Base-by-base conservation (phyloP, 37 sponge, comb jelly and placozoan genomes). In the Chondrilla cf. caribensis region DNA sequence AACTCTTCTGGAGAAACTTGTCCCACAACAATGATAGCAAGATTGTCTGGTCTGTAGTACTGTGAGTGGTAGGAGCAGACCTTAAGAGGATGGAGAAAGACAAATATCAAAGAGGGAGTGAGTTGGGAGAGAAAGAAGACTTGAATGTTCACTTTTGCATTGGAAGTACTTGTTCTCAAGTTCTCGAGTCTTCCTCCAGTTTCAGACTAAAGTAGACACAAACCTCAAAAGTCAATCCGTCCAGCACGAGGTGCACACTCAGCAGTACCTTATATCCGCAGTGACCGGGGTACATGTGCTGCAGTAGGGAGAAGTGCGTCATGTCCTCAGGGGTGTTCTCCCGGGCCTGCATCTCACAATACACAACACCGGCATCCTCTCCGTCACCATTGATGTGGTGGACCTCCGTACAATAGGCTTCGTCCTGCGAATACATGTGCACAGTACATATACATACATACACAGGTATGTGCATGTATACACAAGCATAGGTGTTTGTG, bases 311-410 rank as follows among this genome's bases (percentile, higher is more conserved):
- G 38, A 93, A 91, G 67, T 84, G 60, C 9, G 90, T 79, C 40
- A 78, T 66, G 71, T 84, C 77, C 31, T 93, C 86, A 2, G 79
- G 38, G 0, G 94, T 95, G 79, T 93, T 93, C 86, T 98, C 96
- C 2, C 88, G 26, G 2, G 92, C 93, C 87, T 98, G 99, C 96
- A 98, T 95, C 83, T 98, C 99, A 83, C 99, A 98, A 80, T 98
- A 98, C 70, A 98, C 94, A 54, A 98, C 99, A 25, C 99, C 99
- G 0, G 94, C 99, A 89, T 98, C 88, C 59, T 93, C 90, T 1
- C 96, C 99, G 36, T 91, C 82, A 5, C 88, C 96, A 62, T 89
- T 98, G 25, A 98, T 51, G 71, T 98, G 99, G 68, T 98, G 94
- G 33, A 98, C 96, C 77, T 98, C 99, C 29, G 99, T 98, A 42